Conservation (phyloP, 35 echinoderm and acorn worm genomes). For the Hemicentrotus pulcherrimus region DNA sequence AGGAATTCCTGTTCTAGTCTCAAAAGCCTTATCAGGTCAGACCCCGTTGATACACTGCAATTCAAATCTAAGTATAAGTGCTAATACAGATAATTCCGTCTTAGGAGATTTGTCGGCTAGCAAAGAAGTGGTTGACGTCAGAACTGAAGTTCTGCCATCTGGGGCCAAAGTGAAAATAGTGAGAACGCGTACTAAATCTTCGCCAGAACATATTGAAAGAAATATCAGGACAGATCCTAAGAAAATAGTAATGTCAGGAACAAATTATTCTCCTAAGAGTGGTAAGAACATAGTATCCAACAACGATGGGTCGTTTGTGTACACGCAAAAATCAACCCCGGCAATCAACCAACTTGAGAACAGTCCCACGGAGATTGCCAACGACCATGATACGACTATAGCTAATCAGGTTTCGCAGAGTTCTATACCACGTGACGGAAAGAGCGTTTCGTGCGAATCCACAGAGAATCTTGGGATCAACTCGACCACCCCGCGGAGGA, state of each 20-base stretch:
- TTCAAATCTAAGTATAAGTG: neutral
- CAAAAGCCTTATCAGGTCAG: neutral
- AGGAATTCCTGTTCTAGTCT: neutral
- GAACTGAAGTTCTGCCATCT: neutral
- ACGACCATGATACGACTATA: neutral
- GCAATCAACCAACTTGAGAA: neutral
- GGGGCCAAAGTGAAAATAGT: neutral
- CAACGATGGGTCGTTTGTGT: neutral
- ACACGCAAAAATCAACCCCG: neutral
- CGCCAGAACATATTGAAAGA: neutral
- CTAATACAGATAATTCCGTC: neutral
- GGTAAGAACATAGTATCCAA: neutral
- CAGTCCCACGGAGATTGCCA: neutral
- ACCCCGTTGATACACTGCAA: neutral
- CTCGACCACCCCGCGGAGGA: neutral
- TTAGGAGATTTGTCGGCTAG: neutral
- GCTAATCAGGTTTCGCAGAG: neutral
- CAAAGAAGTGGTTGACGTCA: neutral
- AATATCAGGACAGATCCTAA: neutral
- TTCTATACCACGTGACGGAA: neutral
- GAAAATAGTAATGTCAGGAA: neutral
- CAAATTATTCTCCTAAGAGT: neutral
- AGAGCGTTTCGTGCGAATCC: neutral
- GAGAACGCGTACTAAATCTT: neutral
- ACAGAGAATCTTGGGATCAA: neutral